These are phyloP conservation scores for Hyles lineata DNA, from an alignment of 2,888 invertebrate genomes.

Conservation along the genomic window DNA sequence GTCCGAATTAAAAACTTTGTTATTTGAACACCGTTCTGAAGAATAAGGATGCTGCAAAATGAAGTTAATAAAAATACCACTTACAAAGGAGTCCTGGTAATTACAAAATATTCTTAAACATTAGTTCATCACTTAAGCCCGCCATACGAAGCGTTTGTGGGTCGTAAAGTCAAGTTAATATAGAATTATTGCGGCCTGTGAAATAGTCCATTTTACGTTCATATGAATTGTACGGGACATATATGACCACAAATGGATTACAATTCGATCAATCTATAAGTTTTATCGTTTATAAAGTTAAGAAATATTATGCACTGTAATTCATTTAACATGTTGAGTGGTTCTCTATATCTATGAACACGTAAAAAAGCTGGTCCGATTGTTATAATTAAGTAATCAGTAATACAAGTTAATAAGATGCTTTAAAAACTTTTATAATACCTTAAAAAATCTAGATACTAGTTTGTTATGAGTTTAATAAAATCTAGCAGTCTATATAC, in stretches of 20 bases:
- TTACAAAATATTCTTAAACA: conserved; percentile 3
- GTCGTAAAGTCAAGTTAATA: conserved; percentile 32
- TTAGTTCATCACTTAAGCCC: not conserved
- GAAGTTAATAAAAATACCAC: not conserved
- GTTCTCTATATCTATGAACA: too few relatives aligned
- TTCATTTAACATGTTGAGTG: too few relatives aligned
- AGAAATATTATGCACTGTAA: too few relatives aligned
- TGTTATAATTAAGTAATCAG: too few relatives aligned
- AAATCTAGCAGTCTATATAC: too few relatives aligned
- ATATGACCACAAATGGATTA: not conserved
- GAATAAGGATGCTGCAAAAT: not conserved
- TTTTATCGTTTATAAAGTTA: too few relatives aligned
- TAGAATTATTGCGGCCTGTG: conserved; percentile 24
- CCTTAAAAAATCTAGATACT: too few relatives aligned
- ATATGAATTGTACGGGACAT: conserved; percentile 12
- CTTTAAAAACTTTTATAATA: too few relatives aligned
- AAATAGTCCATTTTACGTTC: not conserved
- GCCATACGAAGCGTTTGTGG: conserved; percentile 1
- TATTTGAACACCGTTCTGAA: not conserved
- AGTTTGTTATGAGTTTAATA: too few relatives aligned
- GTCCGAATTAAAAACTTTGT: too few relatives aligned
- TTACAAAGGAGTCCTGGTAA: not conserved
- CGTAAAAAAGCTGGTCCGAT: too few relatives aligned
- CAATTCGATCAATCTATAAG: not conserved
- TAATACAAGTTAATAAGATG: too few relatives aligned